Conservation (phyloP, 2,888 invertebrate species). For the Standfussiana lucernea region DNA sequence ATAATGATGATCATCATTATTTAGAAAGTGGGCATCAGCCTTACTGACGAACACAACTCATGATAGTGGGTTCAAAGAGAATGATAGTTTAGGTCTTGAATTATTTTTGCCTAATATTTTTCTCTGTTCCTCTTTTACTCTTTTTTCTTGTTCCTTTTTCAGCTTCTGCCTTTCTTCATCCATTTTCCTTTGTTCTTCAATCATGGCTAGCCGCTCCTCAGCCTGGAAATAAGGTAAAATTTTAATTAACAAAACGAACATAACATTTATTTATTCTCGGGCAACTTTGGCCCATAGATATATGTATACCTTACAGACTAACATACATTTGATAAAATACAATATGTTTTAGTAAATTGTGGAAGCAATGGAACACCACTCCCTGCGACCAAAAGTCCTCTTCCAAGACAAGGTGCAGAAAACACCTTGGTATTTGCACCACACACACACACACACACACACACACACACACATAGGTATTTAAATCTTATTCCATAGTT, state of each 20-base stretch:
- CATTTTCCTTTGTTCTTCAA: slow-evolving; percentile 98
- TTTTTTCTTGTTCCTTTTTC: slow-evolving; percentile 97
- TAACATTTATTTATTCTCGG: not conserved
- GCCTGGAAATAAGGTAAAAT: slow-evolving; percentile 91
- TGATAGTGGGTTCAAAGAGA: slow-evolving; percentile 95
- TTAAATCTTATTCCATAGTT: slow-evolving; percentile 5
- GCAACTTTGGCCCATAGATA: not conserved
- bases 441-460: too few species aligned
- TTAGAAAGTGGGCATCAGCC: slow-evolving; percentile 26
- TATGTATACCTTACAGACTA: not conserved
- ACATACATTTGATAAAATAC: not conserved
- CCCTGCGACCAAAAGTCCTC: not conserved
- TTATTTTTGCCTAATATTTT: slow-evolving; percentile 99
- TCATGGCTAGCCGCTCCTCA: slow-evolving; percentile 98
- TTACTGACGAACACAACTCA: slow-evolving; percentile 83
- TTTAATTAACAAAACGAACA: not conserved
- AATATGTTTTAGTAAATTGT: not conserved
- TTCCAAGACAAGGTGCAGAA: not conserved
- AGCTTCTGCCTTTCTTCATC: slow-evolving; percentile 98
- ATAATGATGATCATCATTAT: slow-evolving; percentile 30
- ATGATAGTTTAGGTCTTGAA: slow-evolving; percentile 98
- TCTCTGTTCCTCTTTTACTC: slow-evolving; percentile 98
- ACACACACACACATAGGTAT: not conserved
- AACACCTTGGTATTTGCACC: not conserved
- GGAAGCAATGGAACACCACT: not conserved